Conservation (phyloP, 1,140 invertebrate species). For the Anadara kagoshimensis region DNA sequence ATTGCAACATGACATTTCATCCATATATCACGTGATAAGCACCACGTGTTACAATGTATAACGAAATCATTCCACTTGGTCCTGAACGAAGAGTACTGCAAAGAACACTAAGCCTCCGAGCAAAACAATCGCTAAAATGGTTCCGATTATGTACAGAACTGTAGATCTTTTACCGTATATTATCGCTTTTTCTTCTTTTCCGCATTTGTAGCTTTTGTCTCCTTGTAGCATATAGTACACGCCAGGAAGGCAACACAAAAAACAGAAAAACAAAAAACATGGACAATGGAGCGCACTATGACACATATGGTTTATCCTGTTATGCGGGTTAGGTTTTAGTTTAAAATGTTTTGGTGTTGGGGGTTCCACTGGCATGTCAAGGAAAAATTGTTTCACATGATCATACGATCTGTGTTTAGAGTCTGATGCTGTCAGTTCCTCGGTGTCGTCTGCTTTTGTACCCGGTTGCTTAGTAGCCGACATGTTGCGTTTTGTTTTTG, state of each 20-base stretch:
- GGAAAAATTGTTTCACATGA: conserved; percentile 9
- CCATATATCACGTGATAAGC: no score
- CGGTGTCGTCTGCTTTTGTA: no score
- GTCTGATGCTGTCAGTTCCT: no score
- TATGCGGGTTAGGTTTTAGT: conserved; percentile 41
- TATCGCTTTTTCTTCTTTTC: conserved; percentile 29
- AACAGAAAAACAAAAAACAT: conserved; percentile 48
- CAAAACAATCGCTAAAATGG: conserved; percentile 19
- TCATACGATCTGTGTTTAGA: not conserved
- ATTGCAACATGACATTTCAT: no score
- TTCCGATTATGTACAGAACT: conserved; percentile 28
- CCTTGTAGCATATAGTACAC: conserved; percentile 38
- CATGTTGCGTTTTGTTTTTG: not conserved
- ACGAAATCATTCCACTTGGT: conserved; percentile 8
- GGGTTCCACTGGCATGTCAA: conserved; percentile 12
- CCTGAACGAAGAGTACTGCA: conserved; percentile 28
- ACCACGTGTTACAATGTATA: no score
- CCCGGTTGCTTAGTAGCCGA: no score
- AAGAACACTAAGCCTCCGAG: conserved; percentile 6
- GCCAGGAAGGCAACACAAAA: conserved; percentile 47
- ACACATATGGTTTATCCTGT: conserved; percentile 44
- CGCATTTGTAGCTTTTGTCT: conserved; percentile 38
- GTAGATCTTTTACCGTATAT: conserved; percentile 35
- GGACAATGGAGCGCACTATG: conserved; percentile 44
- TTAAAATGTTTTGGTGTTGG: conserved; percentile 7